phyloP scores from a whole-genome alignment of 2,888 invertebrate genomes.

The Epinotia bilunana region DNA sequence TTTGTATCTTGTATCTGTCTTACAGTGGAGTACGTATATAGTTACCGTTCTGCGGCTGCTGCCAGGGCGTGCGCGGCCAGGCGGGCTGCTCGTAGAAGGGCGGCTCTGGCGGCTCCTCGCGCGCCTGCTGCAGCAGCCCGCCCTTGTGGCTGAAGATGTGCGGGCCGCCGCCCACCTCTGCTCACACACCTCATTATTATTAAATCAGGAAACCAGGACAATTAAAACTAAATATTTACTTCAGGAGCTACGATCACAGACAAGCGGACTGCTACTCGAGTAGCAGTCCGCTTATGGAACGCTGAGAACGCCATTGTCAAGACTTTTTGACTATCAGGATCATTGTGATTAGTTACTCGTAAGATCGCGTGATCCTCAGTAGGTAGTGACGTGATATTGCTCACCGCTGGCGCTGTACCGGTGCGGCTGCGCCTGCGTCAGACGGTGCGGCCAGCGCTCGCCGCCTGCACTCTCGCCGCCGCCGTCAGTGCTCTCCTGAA shows the following conservation, averaged over 20 bases:
- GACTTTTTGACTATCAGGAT: neutral
- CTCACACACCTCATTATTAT: neutral
- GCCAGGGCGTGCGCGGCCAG: slow-evolving; percentile 61
- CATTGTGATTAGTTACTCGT: neutral
- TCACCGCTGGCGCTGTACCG: slow-evolving; percentile 54
- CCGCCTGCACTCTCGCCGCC: slow-evolving; percentile 45
- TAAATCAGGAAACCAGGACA: neutral
- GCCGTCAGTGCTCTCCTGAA: slow-evolving; percentile 14
- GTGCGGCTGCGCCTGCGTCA: slow-evolving; percentile 71
- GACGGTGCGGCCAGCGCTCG: slow-evolving; percentile 76
- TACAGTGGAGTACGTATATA: no score
- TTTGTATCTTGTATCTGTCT: no score
- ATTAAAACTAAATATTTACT: neutral
- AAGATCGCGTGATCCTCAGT: no score
- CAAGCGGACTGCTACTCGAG: no score
- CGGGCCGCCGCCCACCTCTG: slow-evolving; percentile 79
- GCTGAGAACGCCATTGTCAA: neutral
- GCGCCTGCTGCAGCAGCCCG: slow-evolving; percentile 84
- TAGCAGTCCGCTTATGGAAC: neutral
- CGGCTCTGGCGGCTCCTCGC: slow-evolving; percentile 52
- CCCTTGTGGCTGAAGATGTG: slow-evolving; percentile 90
- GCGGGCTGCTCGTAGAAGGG: slow-evolving; percentile 55
- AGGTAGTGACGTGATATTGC: no score
- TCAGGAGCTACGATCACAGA: no score
- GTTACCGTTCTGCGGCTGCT: slow-evolving; percentile 48